phyloP scores from a whole-genome alignment of 2,888 invertebrate genomes.

The Xestia rhomboidea region DNA sequence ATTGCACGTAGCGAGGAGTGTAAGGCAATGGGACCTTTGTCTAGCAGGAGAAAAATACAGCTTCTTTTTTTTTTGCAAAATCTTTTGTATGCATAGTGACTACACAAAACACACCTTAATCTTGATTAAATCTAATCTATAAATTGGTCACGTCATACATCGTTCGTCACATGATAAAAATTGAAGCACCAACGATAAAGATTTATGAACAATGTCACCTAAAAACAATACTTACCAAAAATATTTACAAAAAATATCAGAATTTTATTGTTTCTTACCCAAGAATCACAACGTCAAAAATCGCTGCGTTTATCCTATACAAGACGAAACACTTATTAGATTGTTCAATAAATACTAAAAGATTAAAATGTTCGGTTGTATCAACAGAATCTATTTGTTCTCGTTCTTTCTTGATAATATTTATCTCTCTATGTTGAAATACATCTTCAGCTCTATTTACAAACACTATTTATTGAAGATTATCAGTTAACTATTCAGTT shows the following conservation, averaged over 20 bases:
- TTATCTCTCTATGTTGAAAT: constrained; percentile 43
- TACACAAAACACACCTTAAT: neutral
- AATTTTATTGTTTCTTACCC: constrained; percentile 17
- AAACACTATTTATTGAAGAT: constrained; percentile 38
- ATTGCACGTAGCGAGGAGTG: neutral
- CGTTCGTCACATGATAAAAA: constrained; percentile 4
- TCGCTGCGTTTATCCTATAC: neutral
- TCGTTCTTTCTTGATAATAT: constrained; percentile 40
- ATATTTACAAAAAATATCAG: neutral
- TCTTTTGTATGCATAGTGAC: neutral
- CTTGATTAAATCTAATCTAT: constrained; percentile 9
- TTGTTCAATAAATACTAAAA: constrained; percentile 33
- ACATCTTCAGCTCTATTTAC: constrained; percentile 27
- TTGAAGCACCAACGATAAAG: neutral
- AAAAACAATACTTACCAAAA: neutral
- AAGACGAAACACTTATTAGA: constrained; percentile 27
- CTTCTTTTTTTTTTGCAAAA: neutral
- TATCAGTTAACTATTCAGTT: constrained; percentile 29
- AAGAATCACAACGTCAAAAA: neutral
- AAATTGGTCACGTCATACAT: neutral
- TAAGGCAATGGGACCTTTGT: neutral
- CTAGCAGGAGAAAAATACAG: neutral
- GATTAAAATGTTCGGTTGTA: constrained; percentile 9
- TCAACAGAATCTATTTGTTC: constrained; percentile 29
- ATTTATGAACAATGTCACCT: neutral